A percentile compares a stretch with the other conserved stretches of the same genome.
phyloP scores from a whole-genome alignment of 2,888 invertebrate genomes.

The Ceriagrion tenellum region DNA sequence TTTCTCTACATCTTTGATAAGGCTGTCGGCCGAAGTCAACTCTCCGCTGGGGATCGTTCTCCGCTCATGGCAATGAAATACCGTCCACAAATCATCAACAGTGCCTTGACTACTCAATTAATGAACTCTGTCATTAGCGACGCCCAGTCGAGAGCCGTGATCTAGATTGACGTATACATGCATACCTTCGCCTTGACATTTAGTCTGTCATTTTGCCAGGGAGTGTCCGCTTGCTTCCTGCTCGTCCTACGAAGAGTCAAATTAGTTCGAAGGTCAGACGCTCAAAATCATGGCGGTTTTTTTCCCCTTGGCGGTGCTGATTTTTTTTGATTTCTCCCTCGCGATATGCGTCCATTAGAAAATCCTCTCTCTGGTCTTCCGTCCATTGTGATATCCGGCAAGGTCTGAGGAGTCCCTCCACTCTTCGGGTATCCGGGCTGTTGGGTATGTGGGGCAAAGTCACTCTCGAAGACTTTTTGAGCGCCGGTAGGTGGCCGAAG shows the following conservation, averaged over 20 bases:
- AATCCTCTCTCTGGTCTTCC: slow-evolving; percentile 26
- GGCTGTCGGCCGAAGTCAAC: too few relatives aligned
- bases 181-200: slow-evolving; percentile 22
- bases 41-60: too few relatives aligned
- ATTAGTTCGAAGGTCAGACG: not conserved
- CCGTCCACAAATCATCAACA: not conserved
- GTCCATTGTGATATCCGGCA: slow-evolving; percentile 46
- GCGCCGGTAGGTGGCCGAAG: not conserved
- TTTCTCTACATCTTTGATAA: too few relatives aligned
- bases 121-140: not conserved
- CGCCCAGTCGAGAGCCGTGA: not conserved
- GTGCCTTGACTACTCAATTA: not conserved
- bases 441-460: slow-evolving; percentile 32
- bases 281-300: not conserved
- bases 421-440: slow-evolving; percentile 28
- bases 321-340: not conserved
- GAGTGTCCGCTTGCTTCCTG: not conserved
- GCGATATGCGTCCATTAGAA: not conserved
- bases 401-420: slow-evolving; percentile 28
- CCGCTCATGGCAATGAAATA: not conserved
- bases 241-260: not conserved
- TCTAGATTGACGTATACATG: not conserved
- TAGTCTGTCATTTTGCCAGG: not conserved
- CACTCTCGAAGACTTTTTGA: not conserved
- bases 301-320: not conserved